These are phyloP conservation scores for Ptilodon capucinus DNA, from an alignment of 2,888 invertebrate genomes.

Conservation along the genomic window DNA sequence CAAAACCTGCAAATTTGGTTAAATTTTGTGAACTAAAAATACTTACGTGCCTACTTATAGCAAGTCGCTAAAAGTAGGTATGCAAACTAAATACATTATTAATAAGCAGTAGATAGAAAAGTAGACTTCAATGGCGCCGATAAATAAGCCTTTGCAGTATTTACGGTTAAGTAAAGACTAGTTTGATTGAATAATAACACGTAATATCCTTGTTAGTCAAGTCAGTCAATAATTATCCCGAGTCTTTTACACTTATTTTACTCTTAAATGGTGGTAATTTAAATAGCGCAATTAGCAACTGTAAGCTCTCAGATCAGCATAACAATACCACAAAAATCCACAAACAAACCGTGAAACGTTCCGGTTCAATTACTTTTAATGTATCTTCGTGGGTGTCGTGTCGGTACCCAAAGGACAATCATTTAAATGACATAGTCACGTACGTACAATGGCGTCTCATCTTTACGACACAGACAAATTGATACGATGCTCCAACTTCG, in stretches of 20 bases:
- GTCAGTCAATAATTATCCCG: no score
- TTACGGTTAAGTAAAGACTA: neutral
- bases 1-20: no score
- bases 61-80: neutral
- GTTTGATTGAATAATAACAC: neutral
- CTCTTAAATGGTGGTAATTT: neutral
- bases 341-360: slow-evolving; percentile 6
- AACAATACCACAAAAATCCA: neutral
- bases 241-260: no score
- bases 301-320: neutral
- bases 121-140: neutral
- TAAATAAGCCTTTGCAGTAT: neutral
- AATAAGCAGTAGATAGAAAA: neutral
- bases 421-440: slow-evolving; percentile 19
- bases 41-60: no score
- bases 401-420: slow-evolving; percentile 16
- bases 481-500: slow-evolving; percentile 18
- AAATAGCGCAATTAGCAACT: neutral
- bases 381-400: slow-evolving; percentile 33
- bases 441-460: slow-evolving; percentile 23
- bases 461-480: slow-evolving; percentile 26
- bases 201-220: no score
- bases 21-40: no score
- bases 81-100: no score
- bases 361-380: slow-evolving; percentile 13